A percentile compares a stretch with the other conserved stretches of the same genome.
Conservation (phyloP, 2,888 invertebrate genomes). For the Orgyia antiqua region DNA sequence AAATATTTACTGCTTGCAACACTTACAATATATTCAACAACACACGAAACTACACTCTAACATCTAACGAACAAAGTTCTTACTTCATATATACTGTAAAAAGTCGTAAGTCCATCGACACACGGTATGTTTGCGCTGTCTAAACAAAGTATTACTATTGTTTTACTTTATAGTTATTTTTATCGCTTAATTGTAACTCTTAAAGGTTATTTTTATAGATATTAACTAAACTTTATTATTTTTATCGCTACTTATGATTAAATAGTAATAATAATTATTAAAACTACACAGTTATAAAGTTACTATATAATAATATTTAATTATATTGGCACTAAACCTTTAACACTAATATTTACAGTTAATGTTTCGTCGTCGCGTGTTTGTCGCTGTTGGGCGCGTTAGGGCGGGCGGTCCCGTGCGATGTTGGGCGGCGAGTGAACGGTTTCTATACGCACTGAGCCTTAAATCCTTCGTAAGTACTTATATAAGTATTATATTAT, state of each 20-base stretch:
- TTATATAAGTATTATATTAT: conserved; percentile 14
- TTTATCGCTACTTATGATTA: neutral
- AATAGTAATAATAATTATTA: neutral
- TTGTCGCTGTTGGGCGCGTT: conserved; percentile 19
- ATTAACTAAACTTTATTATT: conserved; percentile 10
- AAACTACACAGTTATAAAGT: neutral
- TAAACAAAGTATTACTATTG: conserved; percentile 39
- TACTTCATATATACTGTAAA: conserved; percentile 4
- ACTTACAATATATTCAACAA: conserved; percentile 28
- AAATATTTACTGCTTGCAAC: conserved; percentile 43
- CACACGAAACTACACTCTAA: conserved; percentile 27
- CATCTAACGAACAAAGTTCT: conserved; percentile 10
- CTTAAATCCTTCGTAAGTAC: conserved; percentile 31
- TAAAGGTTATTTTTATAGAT: conserved; percentile 30
- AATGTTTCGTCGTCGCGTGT: conserved; percentile 10
- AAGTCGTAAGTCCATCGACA: conserved; percentile 36
- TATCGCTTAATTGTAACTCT: conserved; percentile 27
- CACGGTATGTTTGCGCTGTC: conserved; percentile 27
- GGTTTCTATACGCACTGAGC: conserved; percentile 17
- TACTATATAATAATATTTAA: conserved; percentile 2
- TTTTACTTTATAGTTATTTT: conserved; percentile 51
- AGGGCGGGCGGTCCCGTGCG: conserved; percentile 53
- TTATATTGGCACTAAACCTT: conserved; percentile 1
- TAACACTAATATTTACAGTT: no score
- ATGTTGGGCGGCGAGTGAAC: conserved; percentile 53